These are phyloP conservation scores for Cotesia chilonis DNA, from an alignment of 1,140 invertebrate species.

Conservation along the genomic window DNA sequence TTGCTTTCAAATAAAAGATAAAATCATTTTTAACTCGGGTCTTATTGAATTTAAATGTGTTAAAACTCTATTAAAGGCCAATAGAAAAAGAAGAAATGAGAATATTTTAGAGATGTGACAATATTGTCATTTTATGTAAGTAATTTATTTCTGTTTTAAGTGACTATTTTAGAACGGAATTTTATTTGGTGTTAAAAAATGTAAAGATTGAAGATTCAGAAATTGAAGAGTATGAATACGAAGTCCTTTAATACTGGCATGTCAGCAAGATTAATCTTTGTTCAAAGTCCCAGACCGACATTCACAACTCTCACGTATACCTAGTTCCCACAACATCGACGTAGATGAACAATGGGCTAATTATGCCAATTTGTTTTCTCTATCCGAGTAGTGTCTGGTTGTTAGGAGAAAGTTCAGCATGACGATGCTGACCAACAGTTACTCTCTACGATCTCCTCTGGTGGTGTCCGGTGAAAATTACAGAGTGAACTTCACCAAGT, in stretches of 20 bases:
- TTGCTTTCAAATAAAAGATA: too few relatives aligned
- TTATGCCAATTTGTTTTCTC: constrained; percentile 40
- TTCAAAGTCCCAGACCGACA: constrained; percentile 28
- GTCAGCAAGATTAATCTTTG: constrained; percentile 32
- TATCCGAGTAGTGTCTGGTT: constrained; percentile 10
- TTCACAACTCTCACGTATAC: too few relatives aligned
- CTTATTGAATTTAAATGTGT: too few relatives aligned
- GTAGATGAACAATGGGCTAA: constrained; percentile 40
- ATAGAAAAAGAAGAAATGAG: too few relatives aligned
- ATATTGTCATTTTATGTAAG: too few relatives aligned
- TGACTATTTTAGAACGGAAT: too few relatives aligned
- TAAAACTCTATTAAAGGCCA: too few relatives aligned
- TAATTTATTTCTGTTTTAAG: too few relatives aligned
- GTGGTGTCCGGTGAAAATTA: constrained; percentile 33
- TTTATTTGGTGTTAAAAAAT: background rate
- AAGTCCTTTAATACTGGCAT: background rate
- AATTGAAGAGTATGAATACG: background rate
- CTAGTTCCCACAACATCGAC: too few relatives aligned
- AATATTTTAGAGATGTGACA: too few relatives aligned
- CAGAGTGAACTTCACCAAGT: constrained; percentile 15
- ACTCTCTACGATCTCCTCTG: constrained; percentile 14
- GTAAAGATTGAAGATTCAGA: constrained; percentile 3
- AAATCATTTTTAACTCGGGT: too few relatives aligned
- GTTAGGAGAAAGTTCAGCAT: constrained; percentile 13
- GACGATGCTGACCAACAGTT: background rate